These are phyloP conservation scores for Pagrus major DNA, from an alignment of 2,113 vertebrate genomes.

Conservation along the genomic window DNA sequence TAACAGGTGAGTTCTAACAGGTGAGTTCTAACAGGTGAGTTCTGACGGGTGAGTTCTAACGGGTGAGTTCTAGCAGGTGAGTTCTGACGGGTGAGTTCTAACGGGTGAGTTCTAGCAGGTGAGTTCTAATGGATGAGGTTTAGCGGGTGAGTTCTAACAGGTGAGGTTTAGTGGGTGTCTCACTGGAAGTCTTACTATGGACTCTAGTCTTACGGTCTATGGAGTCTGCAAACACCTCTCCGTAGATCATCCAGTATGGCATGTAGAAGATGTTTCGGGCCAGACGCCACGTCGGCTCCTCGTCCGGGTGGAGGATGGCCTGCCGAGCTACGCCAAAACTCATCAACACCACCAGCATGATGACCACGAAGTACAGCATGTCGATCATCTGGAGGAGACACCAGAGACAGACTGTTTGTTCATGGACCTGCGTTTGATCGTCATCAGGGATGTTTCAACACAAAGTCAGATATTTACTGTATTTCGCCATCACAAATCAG, in stretches of 20 bases:
- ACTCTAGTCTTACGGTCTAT: conserved; percentile 99
- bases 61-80: too few relatives aligned
- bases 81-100: too few relatives aligned
- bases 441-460: too few relatives aligned
- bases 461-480: too few relatives aligned
- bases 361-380: conserved; percentile 99
- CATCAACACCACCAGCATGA: conserved; percentile 99
- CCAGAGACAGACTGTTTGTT: background rate
- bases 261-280: conserved; percentile 99
- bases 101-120: too few relatives aligned
- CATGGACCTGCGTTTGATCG: too few relatives aligned
- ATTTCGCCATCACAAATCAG: too few relatives aligned
- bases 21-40: too few relatives aligned
- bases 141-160: too few relatives aligned
- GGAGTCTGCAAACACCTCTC: conserved; percentile 99
- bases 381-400: conserved; percentile 91
- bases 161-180: conserved; percentile 53
- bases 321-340: conserved; percentile 97
- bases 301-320: conserved; percentile 96
- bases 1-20: too few relatives aligned
- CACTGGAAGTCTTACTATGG: conserved; percentile 94
- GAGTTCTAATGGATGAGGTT: too few relatives aligned
- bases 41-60: too few relatives aligned
- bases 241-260: conserved; percentile 99
- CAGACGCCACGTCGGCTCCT: conserved; percentile 95